These are phyloP conservation scores for Cataglyphis albicans DNA, from an alignment of 2,888 invertebrate genomes.

Conservation along the genomic window DNA sequence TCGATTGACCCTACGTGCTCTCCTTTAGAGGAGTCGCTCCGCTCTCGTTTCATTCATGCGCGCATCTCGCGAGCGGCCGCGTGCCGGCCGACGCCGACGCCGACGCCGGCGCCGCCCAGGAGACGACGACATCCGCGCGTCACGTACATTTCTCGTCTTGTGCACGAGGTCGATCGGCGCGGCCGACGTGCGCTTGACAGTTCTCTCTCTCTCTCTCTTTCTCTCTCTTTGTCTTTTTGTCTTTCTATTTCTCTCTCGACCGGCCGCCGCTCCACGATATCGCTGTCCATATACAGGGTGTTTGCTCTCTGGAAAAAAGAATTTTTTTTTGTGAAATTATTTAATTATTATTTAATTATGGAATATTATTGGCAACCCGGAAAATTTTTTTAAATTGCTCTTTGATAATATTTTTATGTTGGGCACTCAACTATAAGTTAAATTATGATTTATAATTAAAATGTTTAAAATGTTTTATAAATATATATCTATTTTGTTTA, in stretches of 20 bases:
- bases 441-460: no score
- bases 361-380: no score
- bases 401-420: no score
- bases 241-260: neutral
- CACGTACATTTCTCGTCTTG: conserved; percentile 50
- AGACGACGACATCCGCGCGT: conserved; percentile 56
- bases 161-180: conserved; percentile 63
- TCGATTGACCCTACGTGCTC: conserved; percentile 36
- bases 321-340: no score
- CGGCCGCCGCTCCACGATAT: conserved; percentile 22
- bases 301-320: no score
- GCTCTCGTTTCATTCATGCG: conserved; percentile 73
- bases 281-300: neutral
- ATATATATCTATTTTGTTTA: no score
- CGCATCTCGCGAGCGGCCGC: conserved; percentile 60
- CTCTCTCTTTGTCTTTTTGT: neutral
- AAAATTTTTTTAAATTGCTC: no score
- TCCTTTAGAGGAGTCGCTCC: conserved; percentile 37
- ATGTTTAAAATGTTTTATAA: no score
- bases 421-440: no score
- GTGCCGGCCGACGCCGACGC: conserved; percentile 34
- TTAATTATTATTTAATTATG: no score
- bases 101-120: conserved; percentile 48
- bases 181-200: conserved; percentile 74
- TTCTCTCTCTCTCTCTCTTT: conserved; percentile 51